Evolutionary conservation across 2,888 invertebrate genomes (phyloP), one percentile per base, ranked within the genome.

Genomic region (Heteromurus nitidus): DNA sequence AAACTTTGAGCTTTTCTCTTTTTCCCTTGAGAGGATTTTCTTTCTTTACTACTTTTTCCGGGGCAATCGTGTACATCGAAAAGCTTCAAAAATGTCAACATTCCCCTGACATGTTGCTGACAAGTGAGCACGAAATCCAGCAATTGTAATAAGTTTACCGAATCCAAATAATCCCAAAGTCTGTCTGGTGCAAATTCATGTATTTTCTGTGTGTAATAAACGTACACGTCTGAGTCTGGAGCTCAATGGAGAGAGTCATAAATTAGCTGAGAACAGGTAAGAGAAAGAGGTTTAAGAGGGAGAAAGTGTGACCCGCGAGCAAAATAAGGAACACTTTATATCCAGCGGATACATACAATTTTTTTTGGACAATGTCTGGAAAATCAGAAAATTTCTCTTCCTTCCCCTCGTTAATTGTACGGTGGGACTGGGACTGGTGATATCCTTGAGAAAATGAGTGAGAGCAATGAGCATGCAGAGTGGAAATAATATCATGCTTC

Each of bases 71-170:
- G 77, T 69, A 77, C 77, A 69, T 62, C 62, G 62, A 76, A 76
- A 76, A 58, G 76, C 76, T 76, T 76, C 76, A 76, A 76, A 76
- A 68, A 76, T 68, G 76, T 76, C 76, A 69, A 69, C 69, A 68
- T 69, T 77, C 62, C 31, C 24, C 30, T 65, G 79, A 79, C 79
- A 72, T 65, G 79, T 42, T 72, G 79, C 79, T 79, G 79, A 79
- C 79, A 79, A 72, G 79, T 36, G 55, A 65, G 79, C 79, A 79
- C 79, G 79, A 79, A 55, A 79, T 79, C 55, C 13, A 60, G 55
- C 79, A 53, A 79, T 79, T 65, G 70, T 62, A 68, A 69, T 76
- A 68, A 67, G 67, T 76, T 68, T 67, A 47, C 47, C n/a, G n/a
- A 16, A 47, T 11, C n/a, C 47, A 3, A 16, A n/a, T n/a, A n/a